Conservation (phyloP, 1,140 invertebrate species). For the Armadillidium nasatum region DNA sequence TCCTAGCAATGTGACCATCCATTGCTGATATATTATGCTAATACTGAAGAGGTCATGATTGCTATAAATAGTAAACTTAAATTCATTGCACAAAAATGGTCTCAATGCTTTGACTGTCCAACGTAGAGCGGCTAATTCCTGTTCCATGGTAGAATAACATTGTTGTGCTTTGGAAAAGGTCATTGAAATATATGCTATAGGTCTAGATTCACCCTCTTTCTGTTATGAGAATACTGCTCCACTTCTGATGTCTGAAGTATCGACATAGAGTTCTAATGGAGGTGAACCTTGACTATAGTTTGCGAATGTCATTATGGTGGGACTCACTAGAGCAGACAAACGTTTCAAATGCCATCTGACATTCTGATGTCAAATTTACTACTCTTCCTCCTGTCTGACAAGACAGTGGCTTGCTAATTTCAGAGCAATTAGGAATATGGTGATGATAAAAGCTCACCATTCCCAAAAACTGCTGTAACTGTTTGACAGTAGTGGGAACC, state of each 20-base stretch:
- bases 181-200: constrained; percentile 12
- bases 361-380: no score
- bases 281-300: not conserved
- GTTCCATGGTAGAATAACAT: not conserved
- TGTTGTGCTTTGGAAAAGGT: constrained; percentile 6
- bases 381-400: not conserved
- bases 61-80: not conserved
- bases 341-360: no score
- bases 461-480: no score
- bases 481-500: no score
- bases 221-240: not conserved
- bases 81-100: not conserved
- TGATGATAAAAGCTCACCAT: no score
- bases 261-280: not conserved
- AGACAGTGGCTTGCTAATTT: not conserved
- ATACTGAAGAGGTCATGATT: constrained; percentile 8
- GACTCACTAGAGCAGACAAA: no score
- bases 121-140: not conserved
- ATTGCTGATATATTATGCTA: not conserved
- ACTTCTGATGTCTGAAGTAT: not conserved
- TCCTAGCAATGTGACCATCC: not conserved
- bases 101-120: not conserved
- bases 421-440: constrained; percentile 6
- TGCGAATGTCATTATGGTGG: not conserved
- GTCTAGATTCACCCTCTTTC: not conserved